Conservation (phyloP, 2,888 invertebrate genomes). For the Drosophila fungiperda region DNA sequence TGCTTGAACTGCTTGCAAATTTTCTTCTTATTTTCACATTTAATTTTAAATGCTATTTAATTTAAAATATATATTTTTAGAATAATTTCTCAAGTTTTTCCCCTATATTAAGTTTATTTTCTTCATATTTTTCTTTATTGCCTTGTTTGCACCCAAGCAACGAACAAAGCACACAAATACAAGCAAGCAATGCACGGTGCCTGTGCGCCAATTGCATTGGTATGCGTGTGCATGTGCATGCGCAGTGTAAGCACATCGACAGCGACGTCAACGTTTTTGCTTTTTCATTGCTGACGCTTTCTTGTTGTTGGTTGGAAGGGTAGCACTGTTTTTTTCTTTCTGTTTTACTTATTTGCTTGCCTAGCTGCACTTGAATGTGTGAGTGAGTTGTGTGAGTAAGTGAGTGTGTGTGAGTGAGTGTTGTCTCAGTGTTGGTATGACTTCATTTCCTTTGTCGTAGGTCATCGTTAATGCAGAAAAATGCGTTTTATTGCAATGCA, state of each 20-base stretch:
- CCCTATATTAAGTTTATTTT: constrained; percentile 21
- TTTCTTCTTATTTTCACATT: constrained; percentile 7
- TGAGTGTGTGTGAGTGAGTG: constrained; percentile 13
- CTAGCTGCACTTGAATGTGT: constrained; percentile 62
- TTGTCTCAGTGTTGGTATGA: constrained; percentile 74
- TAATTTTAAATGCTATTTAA: constrained; percentile 7
- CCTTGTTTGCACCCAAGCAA: constrained; percentile 42
- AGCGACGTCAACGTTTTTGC: constrained; percentile 40
- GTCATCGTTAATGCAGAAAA: constrained; percentile 81
- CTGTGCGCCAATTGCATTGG: constrained; percentile 28
- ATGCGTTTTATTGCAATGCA: constrained; percentile 54
- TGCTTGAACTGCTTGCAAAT: constrained; percentile 2
- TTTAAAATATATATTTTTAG: constrained; percentile 41
- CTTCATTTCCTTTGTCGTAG: constrained; percentile 85
- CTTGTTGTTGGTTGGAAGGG: constrained; percentile 52
- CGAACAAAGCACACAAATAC: constrained; percentile 74
- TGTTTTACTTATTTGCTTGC: constrained; percentile 60
- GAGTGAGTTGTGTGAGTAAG: constrained; percentile 10
- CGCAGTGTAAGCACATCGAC: constrained; percentile 64
- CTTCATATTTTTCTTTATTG: constrained; percentile 21
- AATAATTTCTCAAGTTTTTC: constrained; percentile 40
- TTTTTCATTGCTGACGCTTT: constrained; percentile 58
- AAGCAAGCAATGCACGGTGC: constrained; percentile 35
- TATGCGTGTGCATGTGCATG: constrained; percentile 71
- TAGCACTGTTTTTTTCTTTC: constrained; percentile 46